phyloP scores from a whole-genome alignment of 2,797 vertebrate genomes.

The Sebastes hubbsi region DNA sequence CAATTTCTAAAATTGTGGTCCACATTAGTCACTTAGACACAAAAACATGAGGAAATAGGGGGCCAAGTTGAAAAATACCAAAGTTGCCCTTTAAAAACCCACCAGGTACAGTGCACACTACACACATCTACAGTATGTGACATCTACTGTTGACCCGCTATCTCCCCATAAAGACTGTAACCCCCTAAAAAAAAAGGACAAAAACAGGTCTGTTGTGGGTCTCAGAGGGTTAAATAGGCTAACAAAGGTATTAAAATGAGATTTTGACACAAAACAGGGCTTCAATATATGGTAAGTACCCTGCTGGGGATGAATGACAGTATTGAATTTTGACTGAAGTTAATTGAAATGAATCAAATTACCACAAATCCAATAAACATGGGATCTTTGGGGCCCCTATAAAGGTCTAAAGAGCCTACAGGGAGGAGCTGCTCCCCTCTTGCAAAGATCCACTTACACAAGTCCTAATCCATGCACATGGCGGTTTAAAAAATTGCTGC shows the following conservation, averaged over 20 bases:
- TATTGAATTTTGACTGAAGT: not conserved
- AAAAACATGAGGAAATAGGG: no score
- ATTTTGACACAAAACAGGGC: not conserved
- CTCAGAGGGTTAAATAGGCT: no score
- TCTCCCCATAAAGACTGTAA: no score
- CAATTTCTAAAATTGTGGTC: no score
- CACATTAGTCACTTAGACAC: no score
- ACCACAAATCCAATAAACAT: not conserved
- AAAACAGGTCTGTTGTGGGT: no score
- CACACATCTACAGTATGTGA: not conserved
- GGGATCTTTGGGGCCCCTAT: not conserved
- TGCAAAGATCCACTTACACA: not conserved
- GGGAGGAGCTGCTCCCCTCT: accelerated
- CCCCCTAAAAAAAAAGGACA: no score
- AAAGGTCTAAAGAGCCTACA: not conserved
- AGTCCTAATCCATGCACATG: not conserved
- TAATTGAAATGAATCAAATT: not conserved
- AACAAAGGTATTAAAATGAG: not conserved
- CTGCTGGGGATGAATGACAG: not conserved
- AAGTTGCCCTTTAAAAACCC: not conserved
- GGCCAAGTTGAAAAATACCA: no score
- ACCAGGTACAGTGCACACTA: not conserved
- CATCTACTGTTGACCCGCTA: no score
- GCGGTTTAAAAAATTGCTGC: not conserved
- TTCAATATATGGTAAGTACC: not conserved